A percentile compares a stretch with the other conserved stretches of the same genome.
Evolutionary conservation across 1,140 invertebrate species (phyloP).

Genomic region (Drosophila dunni): DNA sequence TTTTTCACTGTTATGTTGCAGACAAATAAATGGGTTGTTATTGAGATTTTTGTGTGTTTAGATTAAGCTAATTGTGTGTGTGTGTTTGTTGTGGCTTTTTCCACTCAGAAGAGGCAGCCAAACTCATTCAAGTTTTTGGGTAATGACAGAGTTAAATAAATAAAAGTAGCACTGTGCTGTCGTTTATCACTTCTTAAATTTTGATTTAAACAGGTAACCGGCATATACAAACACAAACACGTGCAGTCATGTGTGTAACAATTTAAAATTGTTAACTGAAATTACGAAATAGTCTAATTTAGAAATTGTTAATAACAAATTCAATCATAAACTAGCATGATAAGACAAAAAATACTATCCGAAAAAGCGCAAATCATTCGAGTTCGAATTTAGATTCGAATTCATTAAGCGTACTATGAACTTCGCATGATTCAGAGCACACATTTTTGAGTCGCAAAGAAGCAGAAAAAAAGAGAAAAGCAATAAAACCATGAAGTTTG

Average conservation of each 20-base stretch:
- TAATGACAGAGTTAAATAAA: conserved; percentile 24
- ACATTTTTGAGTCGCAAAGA: background rate
- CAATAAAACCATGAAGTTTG: conserved; percentile 15
- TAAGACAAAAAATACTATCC: conserved; percentile 33
- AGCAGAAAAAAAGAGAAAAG: conserved; percentile 15
- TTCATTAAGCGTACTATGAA: conserved; percentile 68
- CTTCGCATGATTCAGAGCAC: conserved; percentile 38
- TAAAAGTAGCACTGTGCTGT: conserved; percentile 17
- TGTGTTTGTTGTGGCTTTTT: conserved; percentile 66
- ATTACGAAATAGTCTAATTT: conserved; percentile 57
- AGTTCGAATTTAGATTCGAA: conserved; percentile 67
- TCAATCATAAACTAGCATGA: conserved; percentile 37
- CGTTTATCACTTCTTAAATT: conserved; percentile 26
- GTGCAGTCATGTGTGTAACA: background rate
- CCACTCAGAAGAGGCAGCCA: conserved; percentile 64
- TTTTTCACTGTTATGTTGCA: conserved; percentile 18
- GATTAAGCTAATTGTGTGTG: background rate
- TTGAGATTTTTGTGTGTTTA: conserved; percentile 16
- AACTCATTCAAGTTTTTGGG: conserved; percentile 62
- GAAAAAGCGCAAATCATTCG: conserved; percentile 64
- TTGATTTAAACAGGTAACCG: conserved; percentile 41
- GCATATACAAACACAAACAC: conserved; percentile 9
- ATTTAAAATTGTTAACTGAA: conserved; percentile 50
- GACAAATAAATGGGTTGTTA: conserved; percentile 4
- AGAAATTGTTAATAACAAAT: conserved; percentile 13